Conservation (phyloP, 1,140 invertebrate species). For the Caenorhabditis tropicalis region DNA sequence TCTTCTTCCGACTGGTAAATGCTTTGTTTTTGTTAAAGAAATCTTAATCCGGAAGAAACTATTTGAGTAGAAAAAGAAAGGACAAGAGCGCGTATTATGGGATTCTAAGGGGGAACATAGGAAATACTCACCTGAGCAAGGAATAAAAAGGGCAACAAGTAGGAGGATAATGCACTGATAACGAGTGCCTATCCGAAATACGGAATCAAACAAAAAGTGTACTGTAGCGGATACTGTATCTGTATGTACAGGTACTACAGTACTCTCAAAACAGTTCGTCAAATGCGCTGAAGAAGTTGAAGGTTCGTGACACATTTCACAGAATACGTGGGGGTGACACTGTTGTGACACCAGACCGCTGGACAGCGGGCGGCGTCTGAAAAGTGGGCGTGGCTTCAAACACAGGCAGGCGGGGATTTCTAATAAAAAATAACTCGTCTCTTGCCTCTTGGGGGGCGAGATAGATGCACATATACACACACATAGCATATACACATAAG, state of each 20-base stretch:
- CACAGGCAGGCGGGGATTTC: conserved; percentile 40
- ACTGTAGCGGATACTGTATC: not conserved
- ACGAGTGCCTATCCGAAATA: conserved; percentile 1
- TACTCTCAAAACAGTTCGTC: not conserved
- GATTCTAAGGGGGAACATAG: too few relatives aligned
- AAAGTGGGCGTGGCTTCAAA: conserved; percentile 16
- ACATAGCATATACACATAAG: conserved; percentile 41
- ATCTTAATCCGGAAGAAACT: not conserved
- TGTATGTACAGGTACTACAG: not conserved
- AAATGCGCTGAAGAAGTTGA: not conserved
- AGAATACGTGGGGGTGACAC: conserved; percentile 21
- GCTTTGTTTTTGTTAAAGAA: not conserved
- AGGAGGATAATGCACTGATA: conserved; percentile 1
- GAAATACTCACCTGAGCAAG: conserved; percentile 20
- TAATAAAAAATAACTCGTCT: conserved; percentile 39
- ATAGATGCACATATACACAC: not conserved
- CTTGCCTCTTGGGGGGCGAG: conserved; percentile 30
- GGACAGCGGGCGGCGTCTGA: not conserved
- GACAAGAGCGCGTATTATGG: not conserved
- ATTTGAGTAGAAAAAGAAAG: not conserved
- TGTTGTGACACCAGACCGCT: conserved; percentile 21
- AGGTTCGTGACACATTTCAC: conserved; percentile 22
- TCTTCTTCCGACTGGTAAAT: not conserved
- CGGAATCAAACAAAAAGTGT: conserved; percentile 24
- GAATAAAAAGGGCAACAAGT: not conserved